A percentile compares a stretch with the other conserved stretches of the same genome.
Conservation (phyloP, 2,888 invertebrate genomes). For the Pachycephus smyrnensis region DNA sequence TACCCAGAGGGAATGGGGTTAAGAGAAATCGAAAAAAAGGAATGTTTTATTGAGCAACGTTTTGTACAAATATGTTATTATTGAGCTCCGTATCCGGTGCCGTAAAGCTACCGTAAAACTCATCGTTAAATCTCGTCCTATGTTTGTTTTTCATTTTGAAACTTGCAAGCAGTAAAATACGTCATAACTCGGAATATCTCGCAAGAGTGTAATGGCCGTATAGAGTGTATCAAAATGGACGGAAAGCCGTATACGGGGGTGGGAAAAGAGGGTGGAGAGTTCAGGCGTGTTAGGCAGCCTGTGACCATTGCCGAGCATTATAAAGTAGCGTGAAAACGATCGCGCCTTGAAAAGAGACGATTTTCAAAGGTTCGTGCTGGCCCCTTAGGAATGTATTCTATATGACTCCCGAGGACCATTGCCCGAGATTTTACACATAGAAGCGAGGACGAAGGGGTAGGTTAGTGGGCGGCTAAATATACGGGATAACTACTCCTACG, state of each 20-base stretch:
- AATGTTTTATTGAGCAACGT: constrained; percentile 15
- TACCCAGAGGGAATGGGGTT: background rate
- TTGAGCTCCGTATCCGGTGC: constrained; percentile 18
- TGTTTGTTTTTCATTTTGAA: constrained; percentile 21
- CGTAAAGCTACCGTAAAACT: constrained; percentile 23
- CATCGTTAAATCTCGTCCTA: constrained; percentile 16
- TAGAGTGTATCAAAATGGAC: background rate
- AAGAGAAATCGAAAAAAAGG: background rate
- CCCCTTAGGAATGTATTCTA: background rate
- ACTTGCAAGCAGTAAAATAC: constrained; percentile 21
- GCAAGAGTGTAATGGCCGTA: background rate
- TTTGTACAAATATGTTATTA: constrained; percentile 23
- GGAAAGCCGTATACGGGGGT: background rate
- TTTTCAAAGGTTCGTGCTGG: background rate
- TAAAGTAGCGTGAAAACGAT: constrained; percentile 22
- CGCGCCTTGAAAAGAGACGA: constrained; percentile 1
- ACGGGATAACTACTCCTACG: constrained; percentile 20
- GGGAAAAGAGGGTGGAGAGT: background rate
- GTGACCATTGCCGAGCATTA: constrained; percentile 16
- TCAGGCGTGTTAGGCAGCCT: constrained; percentile 9
- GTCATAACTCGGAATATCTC: constrained; percentile 16
- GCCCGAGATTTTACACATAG: constrained; percentile 16
- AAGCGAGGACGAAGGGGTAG: background rate
- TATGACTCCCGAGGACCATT: constrained; percentile 6
- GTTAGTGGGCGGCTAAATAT: constrained; percentile 14